Conservation (phyloP, 2,113 vertebrate species). For the Corvus moneduloides region DNA sequence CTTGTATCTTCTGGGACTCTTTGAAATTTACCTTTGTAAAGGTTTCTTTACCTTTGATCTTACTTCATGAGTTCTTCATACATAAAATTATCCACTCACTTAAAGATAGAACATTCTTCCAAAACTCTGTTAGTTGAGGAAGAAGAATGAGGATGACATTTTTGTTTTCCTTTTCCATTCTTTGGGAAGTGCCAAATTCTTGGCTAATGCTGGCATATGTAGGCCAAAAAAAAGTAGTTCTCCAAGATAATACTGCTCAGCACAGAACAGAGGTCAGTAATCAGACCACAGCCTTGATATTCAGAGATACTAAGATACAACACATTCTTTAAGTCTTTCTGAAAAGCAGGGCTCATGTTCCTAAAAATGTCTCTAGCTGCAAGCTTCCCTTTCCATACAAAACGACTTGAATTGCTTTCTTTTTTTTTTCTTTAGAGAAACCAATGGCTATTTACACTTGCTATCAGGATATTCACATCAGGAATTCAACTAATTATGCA, state of each 20-base stretch:
- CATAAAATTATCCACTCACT: not conserved
- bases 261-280: not conserved
- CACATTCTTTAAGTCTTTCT: not conserved
- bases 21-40: not conserved
- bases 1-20: not conserved
- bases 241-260: not conserved
- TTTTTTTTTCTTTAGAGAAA: not conserved
- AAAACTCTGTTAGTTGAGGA: not conserved
- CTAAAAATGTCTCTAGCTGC: not conserved
- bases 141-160: not conserved
- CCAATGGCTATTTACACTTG: slow-evolving; percentile 39
- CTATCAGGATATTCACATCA: slow-evolving; percentile 18
- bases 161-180: not conserved
- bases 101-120: not conserved
- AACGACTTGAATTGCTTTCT: not conserved
- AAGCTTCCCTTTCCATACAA: not conserved
- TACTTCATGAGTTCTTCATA: not conserved
- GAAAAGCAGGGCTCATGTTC: not conserved
- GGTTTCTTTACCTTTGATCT: not conserved
- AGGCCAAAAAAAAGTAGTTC: not conserved
- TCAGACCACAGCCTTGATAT: not conserved
- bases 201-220: not conserved
- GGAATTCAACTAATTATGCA: slow-evolving; percentile 37
- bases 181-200: not conserved
- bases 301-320: not conserved